Conservation (phyloP, 2,113 vertebrate genomes). For the Laticauda laticaudata region DNA sequence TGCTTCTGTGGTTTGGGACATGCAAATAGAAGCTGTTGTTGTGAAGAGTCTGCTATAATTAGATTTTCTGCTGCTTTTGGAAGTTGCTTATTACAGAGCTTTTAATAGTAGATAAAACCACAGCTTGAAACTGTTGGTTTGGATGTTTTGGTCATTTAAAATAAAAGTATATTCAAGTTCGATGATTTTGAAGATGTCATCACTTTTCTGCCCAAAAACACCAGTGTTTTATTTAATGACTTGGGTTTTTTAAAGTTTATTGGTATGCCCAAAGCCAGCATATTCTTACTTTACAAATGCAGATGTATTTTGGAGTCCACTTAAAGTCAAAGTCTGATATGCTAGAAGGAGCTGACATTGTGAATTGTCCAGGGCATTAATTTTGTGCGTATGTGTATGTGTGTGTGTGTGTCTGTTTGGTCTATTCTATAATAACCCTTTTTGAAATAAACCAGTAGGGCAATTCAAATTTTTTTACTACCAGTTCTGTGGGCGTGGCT, state of each 20-base stretch:
- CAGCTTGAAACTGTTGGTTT: conserved; percentile 57
- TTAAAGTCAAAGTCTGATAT: conserved; percentile 32
- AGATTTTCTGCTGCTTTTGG: conserved; percentile 60
- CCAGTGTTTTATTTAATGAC: conserved; percentile 11
- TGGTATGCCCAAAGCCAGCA: conserved; percentile 14
- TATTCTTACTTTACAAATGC: conserved; percentile 24
- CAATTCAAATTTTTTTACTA: no score
- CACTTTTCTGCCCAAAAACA: conserved; percentile 37
- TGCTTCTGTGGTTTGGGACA: conserved; percentile 54
- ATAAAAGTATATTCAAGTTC: conserved; percentile 62
- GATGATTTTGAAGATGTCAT: conserved; percentile 35
- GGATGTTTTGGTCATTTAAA: conserved; percentile 58
- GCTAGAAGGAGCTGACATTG: background rate
- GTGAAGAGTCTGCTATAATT: conserved; percentile 65
- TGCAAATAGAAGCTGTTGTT: conserved; percentile 67
- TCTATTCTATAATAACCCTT: no score
- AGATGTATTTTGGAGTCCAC: background rate
- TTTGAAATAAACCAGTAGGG: no score
- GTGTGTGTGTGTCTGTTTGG: no score
- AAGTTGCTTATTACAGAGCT: conserved; percentile 63
- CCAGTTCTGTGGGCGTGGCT: no score
- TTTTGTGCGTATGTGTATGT: background rate
- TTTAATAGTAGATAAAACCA: conserved; percentile 63
- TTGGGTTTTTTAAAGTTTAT: background rate
- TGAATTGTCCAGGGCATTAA: background rate